Conservation (phyloP, 2,797 vertebrate species). For the Borostomias antarcticus region DNA sequence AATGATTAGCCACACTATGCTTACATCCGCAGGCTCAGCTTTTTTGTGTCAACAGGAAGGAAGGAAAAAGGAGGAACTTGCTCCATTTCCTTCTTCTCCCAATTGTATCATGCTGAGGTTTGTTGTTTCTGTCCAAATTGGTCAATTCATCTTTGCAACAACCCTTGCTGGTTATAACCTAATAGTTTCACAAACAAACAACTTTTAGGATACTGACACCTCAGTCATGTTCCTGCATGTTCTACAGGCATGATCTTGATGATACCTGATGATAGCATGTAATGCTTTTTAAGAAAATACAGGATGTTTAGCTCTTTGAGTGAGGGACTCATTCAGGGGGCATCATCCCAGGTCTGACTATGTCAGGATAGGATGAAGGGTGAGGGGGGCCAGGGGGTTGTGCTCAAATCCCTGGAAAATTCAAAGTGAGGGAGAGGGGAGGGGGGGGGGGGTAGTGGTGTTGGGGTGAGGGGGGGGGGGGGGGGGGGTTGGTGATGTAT, state of each 20-base stretch:
- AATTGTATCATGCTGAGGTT: too few species aligned
- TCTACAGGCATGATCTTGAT: too few species aligned
- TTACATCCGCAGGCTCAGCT: conserved; percentile 17
- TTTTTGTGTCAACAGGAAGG: conserved; percentile 44
- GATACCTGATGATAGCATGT: too few species aligned
- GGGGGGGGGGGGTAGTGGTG: conserved; percentile 49
- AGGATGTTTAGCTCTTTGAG: too few species aligned
- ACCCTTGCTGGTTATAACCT: too few species aligned
- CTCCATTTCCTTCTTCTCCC: conserved; percentile 7
- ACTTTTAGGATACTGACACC: too few species aligned
- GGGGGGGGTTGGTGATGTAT: conserved; percentile 73
- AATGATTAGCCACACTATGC: conserved; percentile 59
- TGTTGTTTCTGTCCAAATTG: conserved; percentile 17
- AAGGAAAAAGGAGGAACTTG: conserved; percentile 36
- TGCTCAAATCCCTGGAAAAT: conserved; percentile 93
- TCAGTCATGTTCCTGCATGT: too few species aligned
- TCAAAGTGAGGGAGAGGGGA: conserved; percentile 59
- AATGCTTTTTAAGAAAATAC: too few species aligned
- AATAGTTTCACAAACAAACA: too few species aligned
- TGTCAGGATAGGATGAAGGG: not conserved
- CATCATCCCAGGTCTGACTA: not conserved
- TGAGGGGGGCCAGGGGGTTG: conserved; percentile 70
- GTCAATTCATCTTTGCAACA: too few species aligned
- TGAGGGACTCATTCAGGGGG: too few species aligned
- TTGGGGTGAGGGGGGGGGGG: conserved; percentile 84